These are phyloP conservation scores for Odontamblyopus lacepedii DNA, from an alignment of 2,797 vertebrate species.

Conservation along the genomic window DNA sequence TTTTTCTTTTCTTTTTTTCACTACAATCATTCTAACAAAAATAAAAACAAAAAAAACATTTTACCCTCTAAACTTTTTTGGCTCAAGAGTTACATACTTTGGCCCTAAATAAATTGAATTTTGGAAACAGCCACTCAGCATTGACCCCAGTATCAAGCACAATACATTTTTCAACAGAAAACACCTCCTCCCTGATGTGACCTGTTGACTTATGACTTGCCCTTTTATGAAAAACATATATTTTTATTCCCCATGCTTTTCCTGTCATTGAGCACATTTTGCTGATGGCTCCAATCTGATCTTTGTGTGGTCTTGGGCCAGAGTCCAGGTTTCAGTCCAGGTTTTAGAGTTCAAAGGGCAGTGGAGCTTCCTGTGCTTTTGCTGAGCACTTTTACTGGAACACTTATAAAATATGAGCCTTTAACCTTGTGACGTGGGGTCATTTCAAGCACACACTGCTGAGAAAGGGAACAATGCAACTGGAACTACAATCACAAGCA, in stretches of 20 bases:
- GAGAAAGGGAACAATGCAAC: neutral
- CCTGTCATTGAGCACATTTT: conserved; percentile 4
- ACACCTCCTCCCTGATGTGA: neutral
- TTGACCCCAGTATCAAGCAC: neutral
- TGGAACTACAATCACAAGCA: neutral
- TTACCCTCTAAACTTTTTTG: neutral
- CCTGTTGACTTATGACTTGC: neutral
- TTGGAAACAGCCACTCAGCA: conserved; percentile 1
- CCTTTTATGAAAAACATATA: neutral
- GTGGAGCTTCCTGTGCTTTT: conserved; percentile 6
- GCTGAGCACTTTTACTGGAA: conserved; percentile 10
- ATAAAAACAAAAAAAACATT: neutral
- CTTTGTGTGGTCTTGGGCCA: neutral
- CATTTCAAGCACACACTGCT: neutral
- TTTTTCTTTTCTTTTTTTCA: neutral
- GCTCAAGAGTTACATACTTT: no score
- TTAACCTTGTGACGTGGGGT: neutral
- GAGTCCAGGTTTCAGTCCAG: neutral
- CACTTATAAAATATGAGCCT: neutral
- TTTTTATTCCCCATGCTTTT: neutral
- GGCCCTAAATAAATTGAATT: no score
- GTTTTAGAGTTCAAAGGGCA: neutral
- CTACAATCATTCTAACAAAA: neutral
- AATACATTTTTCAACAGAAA: neutral
- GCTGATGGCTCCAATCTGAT: conserved; percentile 1